phyloP scores from a whole-genome alignment of 2,113 vertebrate genomes.

The Probosciger aterrimus region DNA sequence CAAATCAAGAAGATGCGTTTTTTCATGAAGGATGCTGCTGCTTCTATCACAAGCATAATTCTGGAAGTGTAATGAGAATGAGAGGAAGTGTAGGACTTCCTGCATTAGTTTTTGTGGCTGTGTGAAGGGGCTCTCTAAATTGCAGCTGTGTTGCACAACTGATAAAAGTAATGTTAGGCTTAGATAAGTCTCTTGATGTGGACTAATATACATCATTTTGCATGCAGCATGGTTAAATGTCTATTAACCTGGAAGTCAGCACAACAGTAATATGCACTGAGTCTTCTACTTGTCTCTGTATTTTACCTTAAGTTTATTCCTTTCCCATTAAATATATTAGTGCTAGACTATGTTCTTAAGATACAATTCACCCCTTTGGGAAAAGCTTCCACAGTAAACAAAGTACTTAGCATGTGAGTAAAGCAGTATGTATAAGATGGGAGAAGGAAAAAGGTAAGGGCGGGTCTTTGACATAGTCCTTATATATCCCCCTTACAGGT shows the following conservation, averaged over 20 bases:
- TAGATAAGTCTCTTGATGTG: background rate
- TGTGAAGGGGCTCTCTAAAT: background rate
- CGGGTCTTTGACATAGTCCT: background rate
- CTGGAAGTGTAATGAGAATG: conserved; percentile 34
- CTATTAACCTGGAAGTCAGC: background rate
- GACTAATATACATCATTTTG: background rate
- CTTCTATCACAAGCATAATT: background rate
- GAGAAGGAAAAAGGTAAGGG: background rate
- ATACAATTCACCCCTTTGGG: background rate
- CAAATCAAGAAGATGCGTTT: background rate
- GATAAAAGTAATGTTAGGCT: background rate
- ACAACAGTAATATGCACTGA: background rate
- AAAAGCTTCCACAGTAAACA: background rate
- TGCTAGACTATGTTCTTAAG: background rate
- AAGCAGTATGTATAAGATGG: background rate
- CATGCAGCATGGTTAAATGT: background rate
- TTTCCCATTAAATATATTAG: background rate
- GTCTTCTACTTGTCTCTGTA: background rate
- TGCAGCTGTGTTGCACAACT: conserved; percentile 8
- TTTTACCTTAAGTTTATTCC: background rate
- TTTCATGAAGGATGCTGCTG: background rate
- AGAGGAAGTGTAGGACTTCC: conserved; percentile 64
- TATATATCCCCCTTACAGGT: background rate
- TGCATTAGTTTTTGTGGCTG: conserved; percentile 61
- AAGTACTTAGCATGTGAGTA: background rate